phyloP scores from a whole-genome alignment of 2,888 invertebrate genomes.

The Caenorhabditis sinica region DNA sequence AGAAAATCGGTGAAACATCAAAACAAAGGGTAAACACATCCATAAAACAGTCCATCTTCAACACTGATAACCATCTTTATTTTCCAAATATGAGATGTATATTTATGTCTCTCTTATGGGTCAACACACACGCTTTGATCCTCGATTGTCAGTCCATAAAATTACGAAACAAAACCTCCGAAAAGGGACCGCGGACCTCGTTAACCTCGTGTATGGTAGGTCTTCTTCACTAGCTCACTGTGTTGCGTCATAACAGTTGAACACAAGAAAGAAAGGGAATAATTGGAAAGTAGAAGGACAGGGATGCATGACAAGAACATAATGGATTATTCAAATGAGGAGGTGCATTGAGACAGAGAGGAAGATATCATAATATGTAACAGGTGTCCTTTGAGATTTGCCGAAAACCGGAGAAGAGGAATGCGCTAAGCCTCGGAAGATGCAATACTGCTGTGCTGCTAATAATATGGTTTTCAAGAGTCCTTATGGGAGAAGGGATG shows the following conservation, averaged over 20 bases:
- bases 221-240: slow-evolving; percentile 35
- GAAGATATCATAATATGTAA: slow-evolving; percentile 59
- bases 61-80: slow-evolving; percentile 24
- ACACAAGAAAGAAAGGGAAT: slow-evolving; percentile 10
- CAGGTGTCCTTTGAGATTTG: slow-evolving; percentile 54
- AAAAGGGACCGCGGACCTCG: slow-evolving; percentile 59
- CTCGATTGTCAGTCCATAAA: slow-evolving; percentile 48
- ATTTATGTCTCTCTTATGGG: slow-evolving; percentile 4
- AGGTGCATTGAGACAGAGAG: background rate
- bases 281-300: slow-evolving; percentile 30
- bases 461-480: slow-evolving; percentile 21
- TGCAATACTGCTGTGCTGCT: background rate
- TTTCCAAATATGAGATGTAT: slow-evolving; percentile 13
- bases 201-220: slow-evolving; percentile 43
- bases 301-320: slow-evolving; percentile 35
- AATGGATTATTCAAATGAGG: slow-evolving; percentile 44
- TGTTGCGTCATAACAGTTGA: slow-evolving; percentile 50
- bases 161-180: slow-evolving; percentile 52
- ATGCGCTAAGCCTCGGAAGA: slow-evolving; percentile 41
- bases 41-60: background rate
- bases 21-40: background rate
- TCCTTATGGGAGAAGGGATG: background rate
- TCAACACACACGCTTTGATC: slow-evolving; percentile 33
- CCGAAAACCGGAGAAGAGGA: slow-evolving; percentile 18
- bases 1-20: background rate